Evolutionary conservation across 1,140 invertebrate species (phyloP).

Genomic region (Euwallacea fornicatus): DNA sequence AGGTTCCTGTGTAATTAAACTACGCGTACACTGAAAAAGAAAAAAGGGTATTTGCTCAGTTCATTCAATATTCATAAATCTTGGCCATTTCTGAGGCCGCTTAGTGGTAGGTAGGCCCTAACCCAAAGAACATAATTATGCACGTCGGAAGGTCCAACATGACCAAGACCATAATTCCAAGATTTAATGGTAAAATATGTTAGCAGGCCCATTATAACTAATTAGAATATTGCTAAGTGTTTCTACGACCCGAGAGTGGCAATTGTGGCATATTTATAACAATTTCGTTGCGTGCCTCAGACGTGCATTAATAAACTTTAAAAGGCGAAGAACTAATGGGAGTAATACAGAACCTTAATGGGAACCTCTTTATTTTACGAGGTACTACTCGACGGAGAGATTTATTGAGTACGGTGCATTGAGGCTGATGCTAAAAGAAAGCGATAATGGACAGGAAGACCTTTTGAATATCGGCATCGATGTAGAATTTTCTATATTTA

Average conservation of each 20-base stretch:
- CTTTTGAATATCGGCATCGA: neutral
- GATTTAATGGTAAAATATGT: constrained; percentile 30
- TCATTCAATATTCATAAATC: neutral
- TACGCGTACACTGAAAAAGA: neutral
- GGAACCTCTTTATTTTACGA: constrained; percentile 21
- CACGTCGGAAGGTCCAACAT: neutral
- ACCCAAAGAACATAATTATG: constrained; percentile 13
- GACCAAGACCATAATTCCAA: constrained; percentile 3
- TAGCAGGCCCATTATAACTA: constrained; percentile 24
- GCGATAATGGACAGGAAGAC: constrained; percentile 3
- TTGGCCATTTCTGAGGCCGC: neutral
- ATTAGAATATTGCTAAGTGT: constrained; percentile 31
- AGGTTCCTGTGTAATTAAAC: constrained; percentile 5
- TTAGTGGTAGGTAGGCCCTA: constrained; percentile 2
- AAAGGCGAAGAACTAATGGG: constrained; percentile 27
- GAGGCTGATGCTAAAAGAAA: neutral
- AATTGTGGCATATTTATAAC: constrained; percentile 35
- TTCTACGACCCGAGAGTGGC: constrained; percentile 21
- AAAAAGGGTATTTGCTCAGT: neutral
- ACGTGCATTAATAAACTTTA: constrained; percentile 24
- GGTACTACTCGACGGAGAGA: constrained; percentile 4
- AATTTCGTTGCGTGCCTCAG: constrained; percentile 28
- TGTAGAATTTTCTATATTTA: too few relatives aligned
- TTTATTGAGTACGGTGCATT: neutral
- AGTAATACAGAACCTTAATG: constrained; percentile 23